These are phyloP conservation scores for Pyralis farinalis DNA, from an alignment of 2,888 invertebrate species.

Conservation along the genomic window DNA sequence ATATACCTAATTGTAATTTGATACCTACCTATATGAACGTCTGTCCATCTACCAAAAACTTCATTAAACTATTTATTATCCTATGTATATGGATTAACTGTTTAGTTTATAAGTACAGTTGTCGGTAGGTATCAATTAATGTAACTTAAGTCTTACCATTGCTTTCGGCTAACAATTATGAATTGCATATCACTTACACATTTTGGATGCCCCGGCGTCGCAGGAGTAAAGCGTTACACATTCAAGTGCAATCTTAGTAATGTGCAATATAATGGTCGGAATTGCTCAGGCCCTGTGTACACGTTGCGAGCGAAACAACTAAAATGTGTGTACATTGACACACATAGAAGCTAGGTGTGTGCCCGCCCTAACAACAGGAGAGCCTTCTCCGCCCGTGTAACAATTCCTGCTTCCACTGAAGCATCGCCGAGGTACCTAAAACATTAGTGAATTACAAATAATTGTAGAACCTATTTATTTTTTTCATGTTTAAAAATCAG, in stretches of 20 bases:
- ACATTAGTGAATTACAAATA: conserved; percentile 8
- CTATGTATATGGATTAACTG: conserved; percentile 51
- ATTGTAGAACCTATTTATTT: conserved; percentile 11
- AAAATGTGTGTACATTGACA: too few relatives aligned
- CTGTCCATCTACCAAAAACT: conserved; percentile 42
- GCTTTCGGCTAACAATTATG: conserved; percentile 37
- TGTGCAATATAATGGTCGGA: too few relatives aligned
- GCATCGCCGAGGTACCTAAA: conserved; percentile 13
- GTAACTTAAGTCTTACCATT: conserved; percentile 35
- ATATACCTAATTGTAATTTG: conserved; percentile 25
- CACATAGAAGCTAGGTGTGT: too few relatives aligned
- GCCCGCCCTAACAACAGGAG: too few relatives aligned
- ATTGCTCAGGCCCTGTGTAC: too few relatives aligned
- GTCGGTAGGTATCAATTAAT: conserved; percentile 39
- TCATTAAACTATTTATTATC: conserved; percentile 35
- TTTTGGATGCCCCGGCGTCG: conserved; percentile 15
- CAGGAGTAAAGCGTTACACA: background rate
- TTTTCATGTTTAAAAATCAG: conserved; percentile 22
- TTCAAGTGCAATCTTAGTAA: too few relatives aligned
- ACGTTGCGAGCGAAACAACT: too few relatives aligned
- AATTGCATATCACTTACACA: conserved; percentile 33
- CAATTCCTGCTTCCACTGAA: too few relatives aligned
- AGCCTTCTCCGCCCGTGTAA: too few relatives aligned
- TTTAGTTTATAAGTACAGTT: conserved; percentile 50
- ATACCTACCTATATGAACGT: conserved; percentile 35